These are phyloP conservation scores for Stenoptilia bipunctidactyla DNA, from an alignment of 2,888 invertebrate species.

Conservation along the genomic window DNA sequence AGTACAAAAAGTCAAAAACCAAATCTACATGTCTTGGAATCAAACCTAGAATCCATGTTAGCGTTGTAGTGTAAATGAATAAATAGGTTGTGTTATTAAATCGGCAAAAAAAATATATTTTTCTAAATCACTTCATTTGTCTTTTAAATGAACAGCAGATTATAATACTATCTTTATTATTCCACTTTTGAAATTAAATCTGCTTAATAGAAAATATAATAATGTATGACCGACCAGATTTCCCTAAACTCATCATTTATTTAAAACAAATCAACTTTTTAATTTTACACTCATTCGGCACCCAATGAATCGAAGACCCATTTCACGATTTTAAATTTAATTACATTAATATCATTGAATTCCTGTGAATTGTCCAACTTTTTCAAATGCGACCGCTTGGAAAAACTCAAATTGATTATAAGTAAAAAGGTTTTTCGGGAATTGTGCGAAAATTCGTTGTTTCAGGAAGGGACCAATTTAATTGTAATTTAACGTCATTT, in stretches of 20 bases:
- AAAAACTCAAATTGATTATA: constrained; percentile 38
- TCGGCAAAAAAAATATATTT: no score
- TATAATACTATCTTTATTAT: no score
- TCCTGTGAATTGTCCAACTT: constrained; percentile 22
- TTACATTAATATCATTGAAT: constrained; percentile 22
- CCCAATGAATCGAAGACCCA: constrained; percentile 12
- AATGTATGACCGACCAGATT: no score
- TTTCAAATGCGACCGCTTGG: constrained; percentile 27
- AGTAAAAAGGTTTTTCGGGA: constrained; percentile 26
- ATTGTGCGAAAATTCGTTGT: constrained; percentile 13
- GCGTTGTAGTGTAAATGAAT: no score
- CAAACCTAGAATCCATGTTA: no score
- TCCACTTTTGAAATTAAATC: no score
- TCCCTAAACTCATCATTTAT: not conserved
- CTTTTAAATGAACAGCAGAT: no score
- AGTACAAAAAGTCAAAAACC: no score
- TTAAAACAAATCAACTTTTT: not conserved
- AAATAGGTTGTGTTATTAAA: no score
- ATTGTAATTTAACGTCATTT: constrained; percentile 9
- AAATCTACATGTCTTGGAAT: no score
- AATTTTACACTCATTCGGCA: constrained; percentile 13
- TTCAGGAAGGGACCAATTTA: constrained; percentile 11
- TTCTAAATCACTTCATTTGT: no score
- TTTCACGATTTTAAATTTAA: constrained; percentile 26
- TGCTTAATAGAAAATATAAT: no score